These are phyloP conservation scores for Melospiza georgiana DNA, from an alignment of 2,113 vertebrate species.

Conservation along the genomic window DNA sequence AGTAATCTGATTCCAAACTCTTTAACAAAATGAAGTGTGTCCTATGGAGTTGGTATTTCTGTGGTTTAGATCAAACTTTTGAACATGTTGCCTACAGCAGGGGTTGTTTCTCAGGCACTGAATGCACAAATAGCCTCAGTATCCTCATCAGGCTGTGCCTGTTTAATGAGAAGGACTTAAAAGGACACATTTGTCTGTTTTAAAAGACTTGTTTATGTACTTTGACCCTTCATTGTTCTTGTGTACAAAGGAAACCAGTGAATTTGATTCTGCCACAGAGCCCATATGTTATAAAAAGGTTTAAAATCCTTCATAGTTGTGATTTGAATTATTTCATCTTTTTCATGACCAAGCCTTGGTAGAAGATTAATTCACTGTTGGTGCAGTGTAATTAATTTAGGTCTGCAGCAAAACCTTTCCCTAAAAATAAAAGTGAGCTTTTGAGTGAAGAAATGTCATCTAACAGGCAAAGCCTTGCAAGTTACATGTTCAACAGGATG, in stretches of 20 bases:
- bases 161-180: conserved; percentile 17
- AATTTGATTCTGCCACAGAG: not conserved
- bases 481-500: not conserved
- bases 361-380: not conserved
- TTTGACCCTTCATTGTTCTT: not conserved
- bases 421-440: not conserved
- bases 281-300: not conserved
- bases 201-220: not conserved
- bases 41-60: not conserved
- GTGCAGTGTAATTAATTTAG: not conserved
- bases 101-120: not conserved
- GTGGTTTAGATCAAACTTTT: conserved; percentile 43
- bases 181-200: conserved; percentile 4
- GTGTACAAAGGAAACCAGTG: not conserved
- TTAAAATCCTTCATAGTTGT: not conserved
- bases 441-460: not conserved
- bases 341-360: not conserved
- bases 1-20: conserved; percentile 7
- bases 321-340: not conserved
- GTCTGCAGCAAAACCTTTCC: not conserved
- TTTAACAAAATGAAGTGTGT: conserved; percentile 15
- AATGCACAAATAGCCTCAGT: not conserved
- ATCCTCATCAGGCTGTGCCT: not conserved
- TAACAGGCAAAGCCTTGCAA: not conserved
- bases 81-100: conserved; percentile 30